A percentile compares a stretch with the other conserved stretches of the same genome.
Evolutionary conservation across 2,888 invertebrate species (phyloP).

Genomic region (Coenonympha arcania): DNA sequence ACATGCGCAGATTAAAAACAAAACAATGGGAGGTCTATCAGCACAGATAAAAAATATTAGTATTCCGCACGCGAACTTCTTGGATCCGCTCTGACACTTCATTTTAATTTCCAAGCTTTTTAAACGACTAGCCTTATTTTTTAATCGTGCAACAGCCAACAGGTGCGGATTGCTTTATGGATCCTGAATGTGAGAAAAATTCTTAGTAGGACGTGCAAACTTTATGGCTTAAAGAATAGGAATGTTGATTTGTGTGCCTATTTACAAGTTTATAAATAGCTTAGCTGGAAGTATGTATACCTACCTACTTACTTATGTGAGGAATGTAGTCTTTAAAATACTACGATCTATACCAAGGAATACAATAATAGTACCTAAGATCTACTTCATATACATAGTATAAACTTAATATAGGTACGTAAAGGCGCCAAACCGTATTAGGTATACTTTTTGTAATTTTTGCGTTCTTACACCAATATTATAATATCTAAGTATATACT

Average conservation of each 20-base stretch:
- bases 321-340: too few relatives aligned
- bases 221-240: conserved; percentile 12
- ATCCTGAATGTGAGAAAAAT: conserved; percentile 47
- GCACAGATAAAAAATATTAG: conserved; percentile 23
- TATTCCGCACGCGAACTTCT: conserved; percentile 26
- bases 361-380: too few relatives aligned
- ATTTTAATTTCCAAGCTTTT: conserved; percentile 26
- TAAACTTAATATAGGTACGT: too few relatives aligned
- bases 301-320: too few relatives aligned
- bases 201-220: conserved; percentile 29
- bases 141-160: conserved; percentile 33
- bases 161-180: conserved; percentile 48
- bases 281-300: conserved; percentile 10
- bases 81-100: conserved; percentile 30
- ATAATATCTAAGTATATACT: too few relatives aligned
- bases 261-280: too few relatives aligned
- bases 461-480: too few relatives aligned
- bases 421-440: too few relatives aligned
- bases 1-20: conserved; percentile 9
- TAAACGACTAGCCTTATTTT: conserved; percentile 28
- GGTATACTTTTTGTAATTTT: too few relatives aligned
- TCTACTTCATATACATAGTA: too few relatives aligned
- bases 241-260: conserved; percentile 14
- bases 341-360: too few relatives aligned
- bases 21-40: conserved; percentile 24